phyloP scores from a whole-genome alignment of 2,113 vertebrate genomes.

The Corythaixoides concolor region DNA sequence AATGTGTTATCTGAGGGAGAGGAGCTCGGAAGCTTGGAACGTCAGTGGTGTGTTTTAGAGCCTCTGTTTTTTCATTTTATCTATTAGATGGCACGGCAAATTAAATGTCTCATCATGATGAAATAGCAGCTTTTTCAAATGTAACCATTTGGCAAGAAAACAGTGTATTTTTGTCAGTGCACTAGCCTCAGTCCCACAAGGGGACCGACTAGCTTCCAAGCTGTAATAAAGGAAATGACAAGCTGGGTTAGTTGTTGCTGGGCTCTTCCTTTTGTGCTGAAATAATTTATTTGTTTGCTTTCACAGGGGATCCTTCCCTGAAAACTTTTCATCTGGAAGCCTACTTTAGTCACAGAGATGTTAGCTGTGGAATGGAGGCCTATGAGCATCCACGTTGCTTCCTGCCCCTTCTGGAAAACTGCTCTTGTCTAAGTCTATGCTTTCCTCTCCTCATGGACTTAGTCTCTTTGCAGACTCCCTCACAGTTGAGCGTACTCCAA shows the following conservation, averaged over 20 bases:
- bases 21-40: not conserved
- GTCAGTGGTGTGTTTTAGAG: not conserved
- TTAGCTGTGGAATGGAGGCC: not conserved
- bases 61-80: not conserved
- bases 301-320: not conserved
- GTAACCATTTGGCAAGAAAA: constrained; percentile 48
- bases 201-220: not conserved
- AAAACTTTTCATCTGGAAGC: not conserved
- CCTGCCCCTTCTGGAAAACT: not conserved
- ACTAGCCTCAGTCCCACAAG: not conserved
- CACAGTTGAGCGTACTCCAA: not conserved
- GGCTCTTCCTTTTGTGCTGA: not conserved
- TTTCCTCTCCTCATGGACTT: not conserved
- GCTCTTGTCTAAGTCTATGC: not conserved
- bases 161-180: not conserved
- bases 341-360: not conserved
- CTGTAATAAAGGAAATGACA: constrained; percentile 22
- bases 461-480: not conserved
- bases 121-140: constrained; percentile 36
- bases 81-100: constrained; percentile 48
- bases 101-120: constrained; percentile 20
- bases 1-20: constrained; percentile 41
- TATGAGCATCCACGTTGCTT: not conserved
- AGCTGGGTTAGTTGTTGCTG: not conserved
- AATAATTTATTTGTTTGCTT: not conserved